These are phyloP conservation scores for Eupithecia insigniata DNA, from an alignment of 2,888 invertebrate genomes.

Conservation along the genomic window DNA sequence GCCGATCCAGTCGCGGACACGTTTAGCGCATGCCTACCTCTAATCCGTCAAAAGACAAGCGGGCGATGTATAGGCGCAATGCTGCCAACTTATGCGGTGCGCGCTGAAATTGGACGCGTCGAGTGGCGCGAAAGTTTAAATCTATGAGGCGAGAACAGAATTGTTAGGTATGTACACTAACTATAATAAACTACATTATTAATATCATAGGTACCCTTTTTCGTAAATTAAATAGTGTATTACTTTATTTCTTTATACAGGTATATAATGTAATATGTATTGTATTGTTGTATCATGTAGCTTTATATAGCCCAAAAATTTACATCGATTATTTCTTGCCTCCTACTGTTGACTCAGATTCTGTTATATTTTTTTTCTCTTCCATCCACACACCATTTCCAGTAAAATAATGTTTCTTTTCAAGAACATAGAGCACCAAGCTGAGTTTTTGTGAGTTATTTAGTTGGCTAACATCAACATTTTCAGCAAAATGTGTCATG, in stretches of 20 bases:
- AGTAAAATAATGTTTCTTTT: slow-evolving; percentile 77
- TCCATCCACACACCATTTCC: slow-evolving; percentile 80
- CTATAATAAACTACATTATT: too few relatives aligned
- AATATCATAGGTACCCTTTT: too few relatives aligned
- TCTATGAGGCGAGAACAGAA: too few relatives aligned
- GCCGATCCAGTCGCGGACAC: too few relatives aligned
- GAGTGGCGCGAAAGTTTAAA: too few relatives aligned
- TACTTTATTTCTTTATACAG: not conserved
- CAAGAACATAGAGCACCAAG: slow-evolving; percentile 71
- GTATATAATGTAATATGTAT: not conserved
- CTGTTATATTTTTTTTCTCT: slow-evolving; percentile 58
- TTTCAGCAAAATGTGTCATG: slow-evolving; percentile 51
- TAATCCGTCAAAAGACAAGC: too few relatives aligned
- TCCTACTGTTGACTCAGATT: not conserved
- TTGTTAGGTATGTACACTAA: too few relatives aligned
- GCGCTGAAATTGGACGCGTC: too few relatives aligned
- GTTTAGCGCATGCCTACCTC: too few relatives aligned
- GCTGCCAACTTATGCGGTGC: too few relatives aligned
- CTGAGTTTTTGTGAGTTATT: slow-evolving; percentile 72
- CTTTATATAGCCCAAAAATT: not conserved
- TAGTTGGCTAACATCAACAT: slow-evolving; percentile 57
- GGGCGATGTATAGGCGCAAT: too few relatives aligned
- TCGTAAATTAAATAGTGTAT: not conserved
- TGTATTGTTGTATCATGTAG: not conserved
- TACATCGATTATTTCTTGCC: not conserved